These are phyloP conservation scores for Polypterus senegalus DNA, from an alignment of 2,113 vertebrate species.

Conservation along the genomic window DNA sequence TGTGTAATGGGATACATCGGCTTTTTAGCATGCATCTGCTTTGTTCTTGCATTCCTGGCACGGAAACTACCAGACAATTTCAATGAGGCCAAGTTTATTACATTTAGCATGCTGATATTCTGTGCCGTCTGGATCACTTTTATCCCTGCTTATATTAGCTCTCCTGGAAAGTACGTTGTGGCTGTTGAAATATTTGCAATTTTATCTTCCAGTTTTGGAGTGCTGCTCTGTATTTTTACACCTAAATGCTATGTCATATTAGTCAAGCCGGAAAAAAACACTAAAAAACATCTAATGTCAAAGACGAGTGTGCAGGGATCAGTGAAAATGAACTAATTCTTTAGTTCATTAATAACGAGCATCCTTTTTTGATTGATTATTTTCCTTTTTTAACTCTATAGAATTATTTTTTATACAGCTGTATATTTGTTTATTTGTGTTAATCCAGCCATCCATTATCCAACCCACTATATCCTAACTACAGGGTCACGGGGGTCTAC, in stretches of 20 bases:
- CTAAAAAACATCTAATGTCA: conserved; percentile 35
- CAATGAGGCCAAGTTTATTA: conserved; percentile 42
- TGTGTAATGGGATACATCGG: conserved; percentile 51
- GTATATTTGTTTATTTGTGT: not conserved
- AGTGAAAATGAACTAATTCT: not conserved
- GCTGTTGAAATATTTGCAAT: conserved; percentile 58
- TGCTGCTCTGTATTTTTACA: conserved; percentile 49
- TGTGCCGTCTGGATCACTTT: conserved; percentile 55
- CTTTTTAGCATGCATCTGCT: conserved; percentile 43
- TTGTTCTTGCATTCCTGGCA: conserved; percentile 45
- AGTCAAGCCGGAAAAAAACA: conserved; percentile 44
- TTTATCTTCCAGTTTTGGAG: conserved; percentile 48
- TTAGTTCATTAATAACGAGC: too few species aligned
- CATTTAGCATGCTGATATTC: conserved; percentile 59
- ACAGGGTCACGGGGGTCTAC: too few species aligned
- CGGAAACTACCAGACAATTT: conserved; percentile 49
- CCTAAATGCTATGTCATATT: conserved; percentile 56
- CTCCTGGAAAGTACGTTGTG: conserved; percentile 50
- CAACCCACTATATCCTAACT: too few species aligned
- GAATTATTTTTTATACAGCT: not conserved
- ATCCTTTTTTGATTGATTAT: too few species aligned
- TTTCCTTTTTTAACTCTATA: too few species aligned
- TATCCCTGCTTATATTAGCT: conserved; percentile 50
- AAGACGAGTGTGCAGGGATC: not conserved
- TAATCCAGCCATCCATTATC: too few species aligned